Base-by-base conservation (phyloP, 2,888 invertebrate genomes). In the Eupeodes luniger region DNA sequence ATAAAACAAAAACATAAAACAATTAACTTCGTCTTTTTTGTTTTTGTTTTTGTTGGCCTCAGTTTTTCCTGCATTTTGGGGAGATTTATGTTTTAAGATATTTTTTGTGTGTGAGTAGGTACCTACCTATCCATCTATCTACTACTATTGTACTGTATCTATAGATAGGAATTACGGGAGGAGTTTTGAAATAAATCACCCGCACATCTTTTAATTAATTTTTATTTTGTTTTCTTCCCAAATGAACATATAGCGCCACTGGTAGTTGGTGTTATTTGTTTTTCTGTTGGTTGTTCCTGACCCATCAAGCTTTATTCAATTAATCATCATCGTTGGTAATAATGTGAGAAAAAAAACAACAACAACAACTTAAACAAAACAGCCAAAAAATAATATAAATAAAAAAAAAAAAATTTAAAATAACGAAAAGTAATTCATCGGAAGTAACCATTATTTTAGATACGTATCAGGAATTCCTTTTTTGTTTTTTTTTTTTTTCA, bases 131-230 rank as follows among this genome's bases (percentile, higher is more conserved):
- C 0, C 2, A 36, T 7, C 36, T 36, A 36, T 36, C 36, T 36
- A 36, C 36, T 36, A 1, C 19, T 19, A 19, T 19, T 36, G 36
- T 6, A 36, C 5, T 36, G 36, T 36, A 36, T 36, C 5, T 36
- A 36, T 36, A 55, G 44, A 49, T 12, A 64, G 27, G 14, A 44
- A 59, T 10, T 27, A 36, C 36, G 59, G 76, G 53, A 9, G 74
- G 74, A 34, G 59, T 19, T 74, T 27, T 49, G n/a, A 74, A 59
- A 74, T 74, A 64, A 53, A 66, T 55, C 53, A 77, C 64, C 64
- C 44, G 49, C 49, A 70, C 69, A 70, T 70, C 69, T 55, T 70
- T 70, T 70, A 55, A 70, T 70, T 70, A 70, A 70, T 70, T 70
- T 70, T 70, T 55, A 55, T 70, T 69, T 47, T 64, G 27, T 49